phyloP scores from a whole-genome alignment of 2,888 invertebrate genomes.

The Phytoseiulus persimilis region DNA sequence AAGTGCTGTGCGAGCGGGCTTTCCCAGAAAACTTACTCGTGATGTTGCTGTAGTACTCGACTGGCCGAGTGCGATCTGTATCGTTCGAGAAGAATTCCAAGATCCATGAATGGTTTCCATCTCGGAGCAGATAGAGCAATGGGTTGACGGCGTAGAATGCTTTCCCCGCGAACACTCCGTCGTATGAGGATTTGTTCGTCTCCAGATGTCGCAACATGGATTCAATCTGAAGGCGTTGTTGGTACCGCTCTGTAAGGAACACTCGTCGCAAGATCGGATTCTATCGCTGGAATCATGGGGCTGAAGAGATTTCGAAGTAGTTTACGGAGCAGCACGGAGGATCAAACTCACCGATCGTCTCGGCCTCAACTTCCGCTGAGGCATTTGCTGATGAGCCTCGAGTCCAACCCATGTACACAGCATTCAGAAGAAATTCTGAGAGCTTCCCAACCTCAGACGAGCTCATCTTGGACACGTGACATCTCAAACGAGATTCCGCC shows the following conservation, averaged over 20 bases:
- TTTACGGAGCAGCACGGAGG: no score
- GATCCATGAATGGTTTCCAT: slow-evolving; percentile 30
- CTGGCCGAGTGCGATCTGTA: slow-evolving; percentile 17
- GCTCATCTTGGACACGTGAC: background rate
- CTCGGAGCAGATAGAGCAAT: slow-evolving; percentile 18
- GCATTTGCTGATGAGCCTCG: background rate
- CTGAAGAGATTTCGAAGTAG: no score
- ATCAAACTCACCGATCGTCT: slow-evolving; percentile 7
- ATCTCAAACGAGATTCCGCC: background rate
- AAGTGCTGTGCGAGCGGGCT: no score
- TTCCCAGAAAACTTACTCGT: slow-evolving; percentile 23
- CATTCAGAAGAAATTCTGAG: slow-evolving; percentile 7
- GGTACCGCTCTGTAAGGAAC: background rate
- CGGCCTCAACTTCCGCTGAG: background rate
- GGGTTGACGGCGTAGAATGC: slow-evolving; percentile 30
- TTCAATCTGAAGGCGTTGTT: slow-evolving; percentile 23
- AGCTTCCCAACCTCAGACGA: background rate
- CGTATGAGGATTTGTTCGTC: slow-evolving; percentile 16
- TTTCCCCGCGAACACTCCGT: background rate
- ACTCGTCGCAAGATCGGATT: background rate
- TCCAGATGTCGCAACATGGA: slow-evolving; percentile 33
- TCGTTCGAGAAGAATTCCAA: slow-evolving; percentile 28
- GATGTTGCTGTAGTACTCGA: slow-evolving; percentile 35
- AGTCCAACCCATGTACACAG: slow-evolving; percentile 22
- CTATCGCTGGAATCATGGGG: background rate